Evolutionary conservation across 2,113 vertebrate genomes (phyloP).

Genomic region (Anolis sagrei): DNA sequence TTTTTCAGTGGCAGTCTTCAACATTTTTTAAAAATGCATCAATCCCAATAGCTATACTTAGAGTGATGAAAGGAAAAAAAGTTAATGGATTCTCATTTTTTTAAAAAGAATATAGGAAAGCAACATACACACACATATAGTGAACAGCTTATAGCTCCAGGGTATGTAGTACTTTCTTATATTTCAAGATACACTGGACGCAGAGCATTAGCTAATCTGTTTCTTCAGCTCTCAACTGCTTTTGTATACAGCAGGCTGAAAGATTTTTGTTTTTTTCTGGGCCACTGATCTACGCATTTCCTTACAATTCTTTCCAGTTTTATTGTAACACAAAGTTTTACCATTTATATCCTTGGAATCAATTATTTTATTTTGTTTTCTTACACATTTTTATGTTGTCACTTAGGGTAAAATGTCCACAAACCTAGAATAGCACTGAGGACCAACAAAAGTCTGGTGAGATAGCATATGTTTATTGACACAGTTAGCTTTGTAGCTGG

Average conservation of each 20-base stretch:
- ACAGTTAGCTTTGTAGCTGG: not conserved
- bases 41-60: not conserved
- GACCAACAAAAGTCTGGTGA: not conserved
- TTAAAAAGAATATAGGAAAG: not conserved
- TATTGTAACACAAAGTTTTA: not conserved
- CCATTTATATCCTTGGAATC: not conserved
- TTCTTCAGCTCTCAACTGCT: conserved; percentile 1
- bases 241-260: not conserved
- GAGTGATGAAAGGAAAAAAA: not conserved
- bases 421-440: not conserved
- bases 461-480: not conserved
- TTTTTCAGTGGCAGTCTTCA: not conserved
- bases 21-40: not conserved
- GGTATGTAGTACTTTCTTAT: not conserved
- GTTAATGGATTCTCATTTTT: not conserved
- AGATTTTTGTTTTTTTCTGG: not conserved
- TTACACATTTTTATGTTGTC: not conserved
- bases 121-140: not conserved
- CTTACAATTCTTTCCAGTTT: conserved; percentile 2
- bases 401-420: not conserved
- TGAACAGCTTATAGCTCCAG: not conserved
- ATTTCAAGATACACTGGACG: not conserved
- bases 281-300: not conserved
- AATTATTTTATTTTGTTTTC: not conserved
- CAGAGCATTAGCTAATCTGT: not conserved